phyloP scores from a whole-genome alignment of 2,113 vertebrate species.

The Dromaius novaehollandiae region DNA sequence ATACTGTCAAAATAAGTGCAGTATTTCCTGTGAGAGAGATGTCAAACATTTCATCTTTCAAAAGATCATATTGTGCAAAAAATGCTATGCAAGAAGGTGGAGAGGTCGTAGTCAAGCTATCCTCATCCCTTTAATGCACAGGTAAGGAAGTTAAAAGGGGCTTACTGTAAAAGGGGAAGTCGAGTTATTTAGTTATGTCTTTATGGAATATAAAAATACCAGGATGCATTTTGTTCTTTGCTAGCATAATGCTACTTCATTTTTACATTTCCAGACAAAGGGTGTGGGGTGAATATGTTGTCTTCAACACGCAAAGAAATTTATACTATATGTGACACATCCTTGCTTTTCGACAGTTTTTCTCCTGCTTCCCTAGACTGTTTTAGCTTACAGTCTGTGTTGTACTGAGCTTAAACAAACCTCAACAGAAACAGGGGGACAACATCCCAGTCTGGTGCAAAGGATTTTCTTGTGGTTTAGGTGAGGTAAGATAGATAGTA shows the following conservation, averaged over 20 bases:
- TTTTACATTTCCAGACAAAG: neutral
- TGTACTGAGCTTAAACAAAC: neutral
- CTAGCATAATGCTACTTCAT: neutral
- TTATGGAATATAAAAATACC: neutral
- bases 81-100: conserved; percentile 22
- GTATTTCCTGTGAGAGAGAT: conserved; percentile 40
- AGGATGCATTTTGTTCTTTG: neutral
- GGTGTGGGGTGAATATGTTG: neutral
- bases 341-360: neutral
- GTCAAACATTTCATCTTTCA: conserved; percentile 58
- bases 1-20: conserved; percentile 58
- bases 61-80: conserved; percentile 44
- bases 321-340: neutral
- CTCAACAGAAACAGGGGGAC: neutral
- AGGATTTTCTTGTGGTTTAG: neutral
- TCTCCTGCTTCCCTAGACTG: neutral
- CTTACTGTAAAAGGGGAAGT: neutral
- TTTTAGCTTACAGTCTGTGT: neutral
- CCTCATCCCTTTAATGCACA: neutral
- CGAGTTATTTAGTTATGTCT: neutral
- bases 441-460: neutral
- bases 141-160: neutral
- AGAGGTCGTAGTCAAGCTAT: neutral
- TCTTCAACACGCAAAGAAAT: neutral
- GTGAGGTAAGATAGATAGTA: neutral